These are phyloP conservation scores for Emberiza fucata DNA, from an alignment of 2,113 vertebrate genomes.

Conservation along the genomic window DNA sequence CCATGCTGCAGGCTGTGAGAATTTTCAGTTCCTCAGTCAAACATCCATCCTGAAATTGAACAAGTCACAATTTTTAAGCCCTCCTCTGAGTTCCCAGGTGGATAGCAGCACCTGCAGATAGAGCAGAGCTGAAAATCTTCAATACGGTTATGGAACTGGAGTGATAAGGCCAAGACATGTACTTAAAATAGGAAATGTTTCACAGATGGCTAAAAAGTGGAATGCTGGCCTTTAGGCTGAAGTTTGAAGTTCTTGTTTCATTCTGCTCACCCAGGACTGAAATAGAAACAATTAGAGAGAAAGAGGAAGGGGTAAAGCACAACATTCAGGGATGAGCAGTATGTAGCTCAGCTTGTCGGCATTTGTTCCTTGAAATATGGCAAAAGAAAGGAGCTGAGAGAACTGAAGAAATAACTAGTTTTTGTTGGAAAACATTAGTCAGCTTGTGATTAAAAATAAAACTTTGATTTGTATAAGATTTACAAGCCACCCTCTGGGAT, in stretches of 20 bases:
- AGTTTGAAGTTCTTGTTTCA: neutral
- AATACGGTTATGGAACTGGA: neutral
- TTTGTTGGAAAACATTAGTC: neutral
- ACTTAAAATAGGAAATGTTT: neutral
- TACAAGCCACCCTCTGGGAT: neutral
- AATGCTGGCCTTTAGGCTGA: neutral
- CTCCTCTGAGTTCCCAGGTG: neutral
- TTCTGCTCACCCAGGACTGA: neutral
- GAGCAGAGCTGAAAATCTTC: neutral
- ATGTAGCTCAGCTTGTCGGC: neutral
- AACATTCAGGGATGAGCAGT: neutral
- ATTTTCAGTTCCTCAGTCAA: neutral
- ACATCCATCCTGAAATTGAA: neutral
- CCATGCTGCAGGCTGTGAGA: neutral
- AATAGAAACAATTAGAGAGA: neutral
- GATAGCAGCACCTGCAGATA: neutral
- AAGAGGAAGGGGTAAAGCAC: neutral
- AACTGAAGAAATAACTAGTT: neutral
- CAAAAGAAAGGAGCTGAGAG: neutral
- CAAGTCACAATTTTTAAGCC: neutral
- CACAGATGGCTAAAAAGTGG: neutral
- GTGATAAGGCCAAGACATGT: neutral
- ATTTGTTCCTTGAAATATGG: neutral
- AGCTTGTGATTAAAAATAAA: neutral
- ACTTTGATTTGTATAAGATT: neutral